These are phyloP conservation scores for Aurelia sp. DNA, from an alignment of 30 jellyfish, hydroid and myxozoan species.

Conservation along the genomic window DNA sequence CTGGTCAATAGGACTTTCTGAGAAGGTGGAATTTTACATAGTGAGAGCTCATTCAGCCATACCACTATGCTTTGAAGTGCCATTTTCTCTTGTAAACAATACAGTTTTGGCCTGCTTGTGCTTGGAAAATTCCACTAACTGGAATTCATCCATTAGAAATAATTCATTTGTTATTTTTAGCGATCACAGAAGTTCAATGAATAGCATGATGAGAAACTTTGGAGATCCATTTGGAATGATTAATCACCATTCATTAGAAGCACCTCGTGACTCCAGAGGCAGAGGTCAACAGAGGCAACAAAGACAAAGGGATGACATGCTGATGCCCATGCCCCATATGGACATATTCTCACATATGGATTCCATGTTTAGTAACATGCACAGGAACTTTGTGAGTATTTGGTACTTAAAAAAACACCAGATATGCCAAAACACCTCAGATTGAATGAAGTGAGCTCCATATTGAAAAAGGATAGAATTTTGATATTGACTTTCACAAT, in stretches of 20 bases:
- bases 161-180: not conserved
- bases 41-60: too few relatives aligned
- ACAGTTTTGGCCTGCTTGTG: too few relatives aligned
- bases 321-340: slow-evolving; percentile 41
- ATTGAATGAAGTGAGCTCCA: too few relatives aligned
- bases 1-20: too few relatives aligned
- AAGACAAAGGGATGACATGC: slow-evolving; percentile 12
- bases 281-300: slow-evolving; percentile 8
- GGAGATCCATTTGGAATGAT: slow-evolving; percentile 60
- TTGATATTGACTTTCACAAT: too few relatives aligned
- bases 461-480: too few relatives aligned
- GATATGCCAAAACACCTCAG: not conserved
- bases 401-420: not conserved
- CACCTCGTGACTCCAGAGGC: slow-evolving; percentile 11
- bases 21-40: too few relatives aligned
- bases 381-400: slow-evolving; percentile 52
- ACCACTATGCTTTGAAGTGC: too few relatives aligned
- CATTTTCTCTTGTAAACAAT: too few relatives aligned
- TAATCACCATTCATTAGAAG: slow-evolving; percentile 10
- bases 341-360: slow-evolving; percentile 62
- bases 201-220: slow-evolving; percentile 46
- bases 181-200: slow-evolving; percentile 28
- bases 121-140: too few relatives aligned
- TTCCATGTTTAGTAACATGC: slow-evolving; percentile 79
- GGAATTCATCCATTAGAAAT: too few relatives aligned